Base-by-base conservation (phyloP, 2,797 vertebrate genomes). In the Gymnoscopelus braueri region DNA sequence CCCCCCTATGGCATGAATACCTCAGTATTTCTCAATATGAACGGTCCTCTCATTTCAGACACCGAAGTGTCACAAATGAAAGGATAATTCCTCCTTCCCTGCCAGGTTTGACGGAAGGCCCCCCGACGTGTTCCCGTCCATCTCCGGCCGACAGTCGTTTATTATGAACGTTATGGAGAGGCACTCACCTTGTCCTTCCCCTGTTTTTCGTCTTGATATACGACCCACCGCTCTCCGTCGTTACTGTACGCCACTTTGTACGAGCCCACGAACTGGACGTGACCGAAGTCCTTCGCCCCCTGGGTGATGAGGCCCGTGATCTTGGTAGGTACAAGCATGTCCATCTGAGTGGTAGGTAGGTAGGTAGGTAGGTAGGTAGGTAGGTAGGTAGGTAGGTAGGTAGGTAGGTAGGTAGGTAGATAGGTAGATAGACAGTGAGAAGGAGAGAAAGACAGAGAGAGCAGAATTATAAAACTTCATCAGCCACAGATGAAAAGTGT, bases 281-380 rank as follows among this genome's bases (percentile, higher is more conserved):
- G 98, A 64, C 98, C 98, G 74, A 99, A 99, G 93, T 99, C 97
- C 91, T 99, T 99, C 3, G 98, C 98, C 90, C 98, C 97, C 90
- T 99, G 98, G 84, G 97, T 99, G 87, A 99, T 99, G 76, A 99
- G 91, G 32, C 97, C 98, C 6, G 98, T 99, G 80, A 99, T 94
- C 93, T 98, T 99, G 56, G 96, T 98, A 13, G 96, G 96, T 53
- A 94, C 85, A 52, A 96, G 95, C 84, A 99, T 92, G 80, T 99
- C 98, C 81, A 98, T 90, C 98, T 99, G 84, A 69, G 10, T 51
- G 5, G 32, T 39, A 24, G 32, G 1, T 29, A 29, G 26, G 26
- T 29, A 29, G 26, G 26, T 29, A 29, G 26, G 2, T 29, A 29
- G 26, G 26, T 2, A 29, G 26, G 2, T 29, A 29, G 1, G 26